These are phyloP conservation scores for Sinosuthora webbiana DNA, from an alignment of 2,113 vertebrate genomes.

Conservation along the genomic window DNA sequence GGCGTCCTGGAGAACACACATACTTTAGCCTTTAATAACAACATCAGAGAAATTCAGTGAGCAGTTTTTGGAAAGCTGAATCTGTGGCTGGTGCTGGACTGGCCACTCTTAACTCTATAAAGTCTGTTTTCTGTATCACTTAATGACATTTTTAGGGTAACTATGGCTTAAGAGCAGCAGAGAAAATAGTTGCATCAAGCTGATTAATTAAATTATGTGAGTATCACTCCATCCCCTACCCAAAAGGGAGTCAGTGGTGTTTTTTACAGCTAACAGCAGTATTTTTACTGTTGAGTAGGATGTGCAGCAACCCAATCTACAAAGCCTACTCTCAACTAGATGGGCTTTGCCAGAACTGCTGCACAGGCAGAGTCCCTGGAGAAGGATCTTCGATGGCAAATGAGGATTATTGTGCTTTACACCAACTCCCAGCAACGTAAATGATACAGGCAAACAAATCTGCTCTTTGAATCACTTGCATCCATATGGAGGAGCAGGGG, in stretches of 20 bases:
- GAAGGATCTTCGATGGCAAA: constrained; percentile 4
- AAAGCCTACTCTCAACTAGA: background rate
- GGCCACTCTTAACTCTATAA: background rate
- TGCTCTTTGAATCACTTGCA: background rate
- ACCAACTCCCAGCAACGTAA: background rate
- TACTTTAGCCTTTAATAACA: background rate
- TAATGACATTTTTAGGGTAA: background rate
- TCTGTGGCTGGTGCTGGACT: background rate
- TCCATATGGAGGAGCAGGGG: constrained; percentile 13
- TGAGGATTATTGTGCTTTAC: constrained; percentile 36
- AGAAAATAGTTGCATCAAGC: background rate
- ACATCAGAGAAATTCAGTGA: background rate
- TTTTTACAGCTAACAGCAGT: background rate
- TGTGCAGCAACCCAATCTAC: background rate
- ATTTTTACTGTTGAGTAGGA: background rate
- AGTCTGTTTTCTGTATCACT: background rate
- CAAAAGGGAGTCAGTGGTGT: background rate
- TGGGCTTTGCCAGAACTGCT: background rate
- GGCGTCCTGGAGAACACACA: background rate
- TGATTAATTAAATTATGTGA: background rate
- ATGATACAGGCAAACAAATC: constrained; percentile 23
- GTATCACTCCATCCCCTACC: background rate
- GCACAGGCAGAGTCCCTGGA: background rate
- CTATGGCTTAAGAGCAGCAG: background rate
- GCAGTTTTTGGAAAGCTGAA: background rate